These are phyloP conservation scores for Holacanthus passer DNA, from an alignment of 2,113 vertebrate species.

Conservation along the genomic window DNA sequence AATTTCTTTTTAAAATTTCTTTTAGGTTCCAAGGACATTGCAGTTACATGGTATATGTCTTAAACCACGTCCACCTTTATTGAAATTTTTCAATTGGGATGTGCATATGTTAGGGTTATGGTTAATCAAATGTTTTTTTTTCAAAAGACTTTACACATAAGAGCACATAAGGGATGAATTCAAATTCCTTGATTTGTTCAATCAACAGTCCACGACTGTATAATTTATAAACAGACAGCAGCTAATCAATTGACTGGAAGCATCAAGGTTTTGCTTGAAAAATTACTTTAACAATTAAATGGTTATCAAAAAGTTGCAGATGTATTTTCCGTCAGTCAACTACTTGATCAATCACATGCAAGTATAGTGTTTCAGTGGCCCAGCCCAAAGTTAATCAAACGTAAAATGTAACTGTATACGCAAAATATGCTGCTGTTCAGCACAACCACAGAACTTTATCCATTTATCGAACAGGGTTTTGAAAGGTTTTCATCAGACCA, in stretches of 20 bases:
- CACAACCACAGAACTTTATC: background rate
- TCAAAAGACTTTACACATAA: background rate
- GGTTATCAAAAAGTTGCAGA: background rate
- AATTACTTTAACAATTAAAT: background rate
- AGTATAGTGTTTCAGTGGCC: background rate
- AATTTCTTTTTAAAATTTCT: too few species aligned
- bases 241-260: background rate
- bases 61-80: too few species aligned
- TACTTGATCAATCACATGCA: background rate
- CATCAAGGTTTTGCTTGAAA: background rate
- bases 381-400: background rate
- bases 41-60: too few species aligned
- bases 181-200: background rate
- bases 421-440: background rate
- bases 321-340: too few species aligned
- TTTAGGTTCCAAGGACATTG: too few species aligned
- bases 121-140: background rate
- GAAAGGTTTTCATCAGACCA: slow-evolving; percentile 43
- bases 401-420: too few species aligned
- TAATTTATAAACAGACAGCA: background rate
- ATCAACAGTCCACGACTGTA: too few species aligned
- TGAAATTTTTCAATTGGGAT: background rate
- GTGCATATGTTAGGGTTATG: background rate
- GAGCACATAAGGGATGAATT: background rate
- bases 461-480: slow-evolving; percentile 7